Percentiles rank a stretch among this genome's conserved stretches.
phyloP scores from a whole-genome alignment of 2,113 vertebrate species.

The Ictalurus furcatus region DNA sequence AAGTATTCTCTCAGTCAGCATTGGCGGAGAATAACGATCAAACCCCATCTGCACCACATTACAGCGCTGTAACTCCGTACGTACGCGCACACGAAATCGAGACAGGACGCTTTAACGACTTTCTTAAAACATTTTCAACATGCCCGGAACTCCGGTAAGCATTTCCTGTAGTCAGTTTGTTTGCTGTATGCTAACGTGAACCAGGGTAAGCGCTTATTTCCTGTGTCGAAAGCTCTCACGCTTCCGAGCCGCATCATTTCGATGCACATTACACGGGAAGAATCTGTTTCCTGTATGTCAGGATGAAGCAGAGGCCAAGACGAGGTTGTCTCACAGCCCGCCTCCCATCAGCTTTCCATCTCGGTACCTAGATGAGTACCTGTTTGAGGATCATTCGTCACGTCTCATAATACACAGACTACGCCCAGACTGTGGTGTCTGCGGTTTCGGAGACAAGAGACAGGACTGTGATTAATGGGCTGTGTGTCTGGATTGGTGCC shows the following conservation, averaged over 20 bases:
- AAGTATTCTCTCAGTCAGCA: neutral
- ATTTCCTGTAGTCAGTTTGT: constrained; percentile 30
- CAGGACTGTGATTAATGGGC: constrained; percentile 50
- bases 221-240: neutral
- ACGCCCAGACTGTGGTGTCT: constrained; percentile 37
- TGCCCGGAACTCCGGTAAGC: neutral
- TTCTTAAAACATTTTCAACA: constrained; percentile 4
- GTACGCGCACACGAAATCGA: neutral
- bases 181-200: neutral
- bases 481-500: constrained; percentile 29
- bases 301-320: neutral
- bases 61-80: neutral
- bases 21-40: neutral
- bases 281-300: neutral
- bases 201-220: constrained; percentile 9
- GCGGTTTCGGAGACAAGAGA: constrained; percentile 44
- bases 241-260: neutral
- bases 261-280: neutral
- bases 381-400: constrained; percentile 28
- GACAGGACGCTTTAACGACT: neutral
- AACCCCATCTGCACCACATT: neutral
- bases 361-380: constrained; percentile 9
- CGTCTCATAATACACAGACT: neutral
- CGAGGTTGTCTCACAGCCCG: neutral
- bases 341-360: neutral